These are phyloP conservation scores for Nasonia giraulti DNA, from an alignment of 1,140 invertebrate species.

Conservation along the genomic window DNA sequence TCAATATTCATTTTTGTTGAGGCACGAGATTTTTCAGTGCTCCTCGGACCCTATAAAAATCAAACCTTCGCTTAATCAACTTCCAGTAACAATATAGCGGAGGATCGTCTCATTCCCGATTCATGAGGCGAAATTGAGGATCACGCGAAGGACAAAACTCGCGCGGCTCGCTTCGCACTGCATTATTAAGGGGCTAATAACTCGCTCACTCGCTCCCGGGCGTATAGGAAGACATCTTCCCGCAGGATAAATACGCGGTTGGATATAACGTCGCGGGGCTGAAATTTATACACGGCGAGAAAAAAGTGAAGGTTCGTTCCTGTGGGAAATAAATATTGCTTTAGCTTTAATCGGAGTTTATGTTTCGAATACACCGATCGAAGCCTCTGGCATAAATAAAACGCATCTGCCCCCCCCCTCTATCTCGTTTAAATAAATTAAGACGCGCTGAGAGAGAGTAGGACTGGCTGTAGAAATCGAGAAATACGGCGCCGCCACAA, in stretches of 20 bases:
- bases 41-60: too few species aligned
- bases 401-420: background rate
- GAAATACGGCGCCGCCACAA: constrained; percentile 56
- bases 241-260: constrained; percentile 19
- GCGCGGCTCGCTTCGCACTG: background rate
- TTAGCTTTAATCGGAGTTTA: background rate
- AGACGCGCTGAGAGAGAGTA: constrained; percentile 48
- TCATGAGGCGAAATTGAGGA: constrained; percentile 3
- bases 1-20: too few species aligned
- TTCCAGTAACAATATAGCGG: background rate
- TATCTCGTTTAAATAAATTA: constrained; percentile 53
- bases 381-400: constrained; percentile 36
- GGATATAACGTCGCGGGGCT: background rate
- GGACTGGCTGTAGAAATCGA: constrained; percentile 14
- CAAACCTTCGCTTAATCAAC: too few species aligned
- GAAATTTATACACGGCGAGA: background rate
- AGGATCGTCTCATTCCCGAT: background rate
- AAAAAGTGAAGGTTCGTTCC: background rate
- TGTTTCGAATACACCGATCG: background rate
- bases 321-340: background rate
- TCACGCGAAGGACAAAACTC: background rate
- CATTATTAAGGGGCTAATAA: constrained; percentile 40
- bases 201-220: background rate
- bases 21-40: too few species aligned
- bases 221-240: constrained; percentile 1